phyloP scores from a whole-genome alignment of 35 echinoderm and acorn worm species.

The Acanthaster planci region DNA sequence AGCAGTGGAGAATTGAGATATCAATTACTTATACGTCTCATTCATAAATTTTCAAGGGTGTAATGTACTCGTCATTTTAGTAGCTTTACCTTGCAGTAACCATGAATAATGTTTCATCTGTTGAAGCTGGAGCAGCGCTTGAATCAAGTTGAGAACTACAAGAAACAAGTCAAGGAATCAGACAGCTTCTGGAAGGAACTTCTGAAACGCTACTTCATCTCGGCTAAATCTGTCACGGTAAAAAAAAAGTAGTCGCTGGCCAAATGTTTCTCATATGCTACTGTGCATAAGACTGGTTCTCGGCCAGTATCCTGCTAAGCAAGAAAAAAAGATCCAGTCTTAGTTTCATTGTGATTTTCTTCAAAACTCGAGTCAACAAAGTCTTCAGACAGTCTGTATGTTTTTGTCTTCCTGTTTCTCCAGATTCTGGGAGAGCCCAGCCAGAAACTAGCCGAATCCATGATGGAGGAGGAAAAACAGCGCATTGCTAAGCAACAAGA shows the following conservation, averaged over 20 bases:
- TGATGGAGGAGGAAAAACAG: constrained; percentile 84
- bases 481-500: constrained; percentile 77
- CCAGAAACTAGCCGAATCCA: constrained; percentile 60
- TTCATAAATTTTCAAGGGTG: no score
- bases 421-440: constrained; percentile 94
- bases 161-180: constrained; percentile 62
- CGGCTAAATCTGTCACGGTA: constrained; percentile 67
- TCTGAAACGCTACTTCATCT: constrained; percentile 65
- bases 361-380: no score
- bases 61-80: no score
- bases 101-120: background rate
- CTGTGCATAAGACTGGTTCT: background rate
- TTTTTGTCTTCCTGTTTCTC: background rate
- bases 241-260: constrained; percentile 34
- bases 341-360: no score
- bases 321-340: no score
- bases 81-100: no score
- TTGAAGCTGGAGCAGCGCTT: constrained; percentile 80
- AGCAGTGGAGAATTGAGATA: no score
- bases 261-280: background rate
- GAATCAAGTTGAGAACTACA: constrained; percentile 84
- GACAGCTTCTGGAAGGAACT: constrained; percentile 67
- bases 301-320: no score
- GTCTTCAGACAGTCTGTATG: no score
- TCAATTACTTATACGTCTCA: no score